A percentile compares a stretch with the other conserved stretches of the same genome.
Conservation (phyloP, 2,888 invertebrate species). For the Allolobophora icterica region DNA sequence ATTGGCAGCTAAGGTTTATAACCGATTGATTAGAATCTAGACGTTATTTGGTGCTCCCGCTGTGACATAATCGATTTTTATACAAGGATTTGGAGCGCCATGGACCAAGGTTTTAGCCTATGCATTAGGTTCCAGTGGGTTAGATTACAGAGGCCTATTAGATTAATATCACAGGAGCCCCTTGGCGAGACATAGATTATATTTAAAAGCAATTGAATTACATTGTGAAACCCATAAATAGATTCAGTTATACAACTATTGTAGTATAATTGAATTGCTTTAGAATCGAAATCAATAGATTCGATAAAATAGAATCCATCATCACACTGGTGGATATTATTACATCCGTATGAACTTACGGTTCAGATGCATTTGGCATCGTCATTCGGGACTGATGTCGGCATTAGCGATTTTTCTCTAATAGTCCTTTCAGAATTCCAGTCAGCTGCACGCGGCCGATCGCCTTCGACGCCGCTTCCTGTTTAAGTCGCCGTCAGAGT, state of each 20-base stretch:
- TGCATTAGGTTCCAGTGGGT: no score
- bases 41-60: background rate
- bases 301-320: background rate
- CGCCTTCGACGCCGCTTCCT: background rate
- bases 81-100: background rate
- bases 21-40: no score
- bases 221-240: no score
- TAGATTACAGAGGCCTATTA: no score
- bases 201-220: no score
- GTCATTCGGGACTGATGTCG: background rate
- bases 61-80: background rate
- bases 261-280: background rate
- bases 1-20: background rate
- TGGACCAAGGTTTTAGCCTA: no score
- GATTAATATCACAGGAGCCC: no score
- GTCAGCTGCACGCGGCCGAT: background rate
- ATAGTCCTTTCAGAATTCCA: background rate
- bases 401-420: background rate
- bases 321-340: no score
- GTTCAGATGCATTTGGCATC: slow-evolving; percentile 17
- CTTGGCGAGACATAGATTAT: no score
- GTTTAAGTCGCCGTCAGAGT: background rate
- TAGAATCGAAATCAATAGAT: background rate
- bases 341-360: background rate
- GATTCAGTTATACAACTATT: no score